A percentile compares a stretch with the other conserved stretches of the same genome.
phyloP scores from a whole-genome alignment of 2,797 vertebrate genomes.

The Vipera ursinii region DNA sequence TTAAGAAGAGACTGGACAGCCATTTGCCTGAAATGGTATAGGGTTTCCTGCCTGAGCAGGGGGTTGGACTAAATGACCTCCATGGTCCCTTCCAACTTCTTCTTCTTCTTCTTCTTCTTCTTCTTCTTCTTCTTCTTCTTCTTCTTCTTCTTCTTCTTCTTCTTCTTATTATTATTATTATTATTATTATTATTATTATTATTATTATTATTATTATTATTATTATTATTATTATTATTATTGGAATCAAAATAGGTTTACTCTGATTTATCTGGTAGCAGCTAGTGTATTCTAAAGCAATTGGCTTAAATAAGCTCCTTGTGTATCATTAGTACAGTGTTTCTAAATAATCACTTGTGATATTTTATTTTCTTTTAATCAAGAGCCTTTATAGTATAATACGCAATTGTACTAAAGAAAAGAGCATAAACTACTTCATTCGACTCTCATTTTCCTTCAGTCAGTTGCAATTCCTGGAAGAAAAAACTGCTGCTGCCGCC shows the following conservation, averaged over 20 bases:
- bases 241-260: neutral
- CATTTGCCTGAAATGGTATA: too few species aligned
- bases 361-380: neutral
- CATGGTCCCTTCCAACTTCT: too few species aligned
- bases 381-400: neutral
- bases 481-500: neutral
- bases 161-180: too few species aligned
- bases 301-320: neutral
- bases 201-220: too few species aligned
- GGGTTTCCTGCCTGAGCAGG: too few species aligned
- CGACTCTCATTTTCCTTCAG: neutral
- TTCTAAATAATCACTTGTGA: neutral
- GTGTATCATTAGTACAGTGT: neutral
- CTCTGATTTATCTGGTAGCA: neutral
- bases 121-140: too few species aligned
- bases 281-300: neutral
- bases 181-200: too few species aligned
- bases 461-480: neutral
- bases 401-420: neutral
- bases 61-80: too few species aligned
- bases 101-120: too few species aligned
- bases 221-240: neutral
- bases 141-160: too few species aligned
- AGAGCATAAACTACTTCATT: neutral
- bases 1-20: too few species aligned